Percentiles rank a stretch among this genome's conserved stretches.
These are phyloP conservation scores for Pomacea maculata DNA, from an alignment of 1,140 invertebrate species.

Conservation along the genomic window DNA sequence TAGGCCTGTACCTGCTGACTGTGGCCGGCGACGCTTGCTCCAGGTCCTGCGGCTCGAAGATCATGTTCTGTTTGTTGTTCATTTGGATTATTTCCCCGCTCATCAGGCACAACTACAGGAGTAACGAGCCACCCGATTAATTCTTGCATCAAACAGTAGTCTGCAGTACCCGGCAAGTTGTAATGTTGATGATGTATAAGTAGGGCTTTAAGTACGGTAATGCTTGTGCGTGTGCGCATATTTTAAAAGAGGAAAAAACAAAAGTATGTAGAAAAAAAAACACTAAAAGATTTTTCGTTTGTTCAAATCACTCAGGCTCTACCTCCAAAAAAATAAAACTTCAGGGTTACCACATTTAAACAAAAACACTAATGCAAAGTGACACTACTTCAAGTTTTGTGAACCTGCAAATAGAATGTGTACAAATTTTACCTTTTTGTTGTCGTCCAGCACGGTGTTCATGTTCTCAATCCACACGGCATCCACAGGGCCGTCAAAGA, in stretches of 20 bases:
- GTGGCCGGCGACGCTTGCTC: slow-evolving; percentile 70
- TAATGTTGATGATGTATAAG: too few species aligned
- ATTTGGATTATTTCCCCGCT: slow-evolving; percentile 68
- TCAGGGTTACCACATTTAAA: too few species aligned
- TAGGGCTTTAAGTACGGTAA: neutral
- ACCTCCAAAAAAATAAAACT: too few species aligned
- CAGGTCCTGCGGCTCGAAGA: slow-evolving; percentile 66
- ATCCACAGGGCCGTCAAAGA: slow-evolving; percentile 67
- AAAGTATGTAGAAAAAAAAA: neutral
- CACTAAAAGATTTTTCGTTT: neutral
- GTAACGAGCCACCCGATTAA: neutral
- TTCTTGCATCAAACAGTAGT: too few species aligned
- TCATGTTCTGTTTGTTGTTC: slow-evolving; percentile 66
- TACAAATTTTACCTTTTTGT: slow-evolving; percentile 58
- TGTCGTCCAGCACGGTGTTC: slow-evolving; percentile 67
- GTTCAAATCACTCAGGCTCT: too few species aligned
- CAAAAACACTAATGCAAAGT: too few species aligned
- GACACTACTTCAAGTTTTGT: too few species aligned
- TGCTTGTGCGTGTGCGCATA: too few species aligned
- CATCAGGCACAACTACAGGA: slow-evolving; percentile 62
- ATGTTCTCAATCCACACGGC: slow-evolving; percentile 68
- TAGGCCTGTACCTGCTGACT: slow-evolving; percentile 66
- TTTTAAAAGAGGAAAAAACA: neutral
- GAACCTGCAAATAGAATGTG: too few species aligned
- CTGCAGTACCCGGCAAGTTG: too few species aligned